Evolutionary conservation across 2,797 vertebrate genomes (phyloP), one percentile per base, ranked within the genome.

Genomic region (Echeneis naucrates): DNA sequence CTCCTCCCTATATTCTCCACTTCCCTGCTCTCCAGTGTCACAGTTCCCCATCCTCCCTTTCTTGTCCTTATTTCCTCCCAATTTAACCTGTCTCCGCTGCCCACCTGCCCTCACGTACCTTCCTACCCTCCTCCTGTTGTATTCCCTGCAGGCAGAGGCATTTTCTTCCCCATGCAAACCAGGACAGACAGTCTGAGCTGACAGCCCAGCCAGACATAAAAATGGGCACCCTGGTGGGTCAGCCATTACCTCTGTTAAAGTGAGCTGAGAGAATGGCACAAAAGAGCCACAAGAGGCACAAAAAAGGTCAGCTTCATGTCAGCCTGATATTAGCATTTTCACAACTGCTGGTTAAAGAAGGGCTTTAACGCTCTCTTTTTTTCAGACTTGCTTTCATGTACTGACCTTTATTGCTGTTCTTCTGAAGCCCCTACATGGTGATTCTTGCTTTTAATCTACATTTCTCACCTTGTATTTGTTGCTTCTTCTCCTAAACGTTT

Each of bases 201-300:
- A 40, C 7, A 45, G 53, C 60, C 44, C 12, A 50, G n/a, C 10
- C 30, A 26, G 62, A 73, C 55, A 66, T 63, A 63, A 59, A 77
- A 68, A 75, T 12, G 62, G 61, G 50, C 52, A 48, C 67, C 65
- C 32, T 51, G 59, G 57, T 72, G 70, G 64, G 59, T 50, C 54
- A 54, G 55, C 63, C 73, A 59, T 75, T 75, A 70, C 51, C n/a
- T 26, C 16, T 67, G 40, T 82, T 33, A 66, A 71, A 75, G 13
- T 23, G 61, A 60, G 51, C 51, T 14, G 32, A 68, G 65, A 60
- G 19, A 53, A 17, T 2, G 1, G n/a, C 50, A 61, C 32, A 50
- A 72, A 57, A 47, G 44, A 67, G 13, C n/a, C 21, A 19, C 63
- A 72, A 35, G 26, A 61, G 32, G 24, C 6, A 23, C 4, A 33